Conservation (phyloP, 2,113 vertebrate genomes). For the Sylvilagus bachmani region DNA sequence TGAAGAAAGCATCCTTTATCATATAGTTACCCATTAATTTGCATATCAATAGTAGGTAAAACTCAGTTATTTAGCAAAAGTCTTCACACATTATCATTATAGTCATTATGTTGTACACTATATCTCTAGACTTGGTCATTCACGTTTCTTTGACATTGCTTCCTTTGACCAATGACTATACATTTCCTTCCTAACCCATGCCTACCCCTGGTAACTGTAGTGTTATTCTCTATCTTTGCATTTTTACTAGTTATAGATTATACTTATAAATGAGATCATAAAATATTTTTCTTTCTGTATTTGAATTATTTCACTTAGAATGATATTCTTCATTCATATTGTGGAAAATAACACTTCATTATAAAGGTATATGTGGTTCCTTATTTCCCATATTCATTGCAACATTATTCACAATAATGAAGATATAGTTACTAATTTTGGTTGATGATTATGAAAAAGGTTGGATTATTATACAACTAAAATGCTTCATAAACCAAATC, state of each 20-base stretch:
- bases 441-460: slow-evolving; percentile 9
- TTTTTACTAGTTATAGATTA: not conserved
- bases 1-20: not conserved
- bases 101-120: not conserved
- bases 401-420: not conserved
- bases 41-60: not conserved
- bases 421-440: not conserved
- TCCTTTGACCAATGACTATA: not conserved
- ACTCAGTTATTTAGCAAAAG: not conserved
- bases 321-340: not conserved
- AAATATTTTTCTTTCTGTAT: not conserved
- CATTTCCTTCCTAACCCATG: not conserved
- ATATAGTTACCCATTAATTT: not conserved
- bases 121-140: not conserved
- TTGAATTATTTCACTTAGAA: not conserved
- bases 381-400: not conserved
- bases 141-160: too few relatives aligned
- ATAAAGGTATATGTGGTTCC: not conserved
- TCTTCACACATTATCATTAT: not conserved
- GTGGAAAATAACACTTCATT: not conserved
- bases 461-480: not conserved
- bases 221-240: not conserved
- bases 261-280: not conserved
- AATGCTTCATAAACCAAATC: slow-evolving; percentile 35
- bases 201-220: not conserved